Evolutionary conservation across 2,797 vertebrate genomes (phyloP).

Genomic region (Melanogrammus aeglefinus): DNA sequence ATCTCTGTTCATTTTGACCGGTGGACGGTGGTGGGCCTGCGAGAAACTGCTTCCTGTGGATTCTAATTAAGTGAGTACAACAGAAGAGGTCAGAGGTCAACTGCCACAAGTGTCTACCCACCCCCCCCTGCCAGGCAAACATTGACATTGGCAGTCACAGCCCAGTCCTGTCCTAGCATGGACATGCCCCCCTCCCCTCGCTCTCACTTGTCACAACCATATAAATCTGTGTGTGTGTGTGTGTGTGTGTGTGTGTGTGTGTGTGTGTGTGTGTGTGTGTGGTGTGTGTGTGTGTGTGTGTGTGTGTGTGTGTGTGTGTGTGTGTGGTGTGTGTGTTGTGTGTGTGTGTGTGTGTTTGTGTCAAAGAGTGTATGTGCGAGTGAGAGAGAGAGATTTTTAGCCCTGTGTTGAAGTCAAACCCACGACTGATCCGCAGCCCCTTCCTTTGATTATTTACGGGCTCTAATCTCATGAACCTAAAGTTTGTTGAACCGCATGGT

Average conservation of each 20-base stretch:
- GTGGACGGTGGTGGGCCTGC: background rate
- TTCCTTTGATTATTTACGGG: no score
- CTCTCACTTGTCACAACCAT: constrained; percentile 39
- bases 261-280: constrained; percentile 6
- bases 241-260: constrained; percentile 5
- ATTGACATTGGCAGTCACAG: constrained; percentile 44
- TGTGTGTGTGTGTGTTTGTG: background rate
- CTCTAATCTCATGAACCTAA: no score
- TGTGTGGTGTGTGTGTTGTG: background rate
- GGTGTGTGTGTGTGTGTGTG: background rate
- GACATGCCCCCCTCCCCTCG: constrained; percentile 5
- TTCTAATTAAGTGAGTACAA: constrained; percentile 30
- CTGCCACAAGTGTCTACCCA: constrained; percentile 45
- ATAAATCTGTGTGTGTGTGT: constrained; percentile 18
- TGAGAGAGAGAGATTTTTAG: no score
- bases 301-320: background rate
- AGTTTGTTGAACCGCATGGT: no score
- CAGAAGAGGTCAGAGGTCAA: constrained; percentile 46
- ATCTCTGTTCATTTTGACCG: background rate
- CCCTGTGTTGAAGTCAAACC: no score
- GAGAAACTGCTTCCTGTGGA: background rate
- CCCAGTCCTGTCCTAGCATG: background rate
- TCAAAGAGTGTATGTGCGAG: no score
- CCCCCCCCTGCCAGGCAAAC: constrained; percentile 44
- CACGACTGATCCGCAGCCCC: no score